Base-by-base conservation (phyloP, 2,797 vertebrate species). In the Melanotaenia parkinsoni region DNA sequence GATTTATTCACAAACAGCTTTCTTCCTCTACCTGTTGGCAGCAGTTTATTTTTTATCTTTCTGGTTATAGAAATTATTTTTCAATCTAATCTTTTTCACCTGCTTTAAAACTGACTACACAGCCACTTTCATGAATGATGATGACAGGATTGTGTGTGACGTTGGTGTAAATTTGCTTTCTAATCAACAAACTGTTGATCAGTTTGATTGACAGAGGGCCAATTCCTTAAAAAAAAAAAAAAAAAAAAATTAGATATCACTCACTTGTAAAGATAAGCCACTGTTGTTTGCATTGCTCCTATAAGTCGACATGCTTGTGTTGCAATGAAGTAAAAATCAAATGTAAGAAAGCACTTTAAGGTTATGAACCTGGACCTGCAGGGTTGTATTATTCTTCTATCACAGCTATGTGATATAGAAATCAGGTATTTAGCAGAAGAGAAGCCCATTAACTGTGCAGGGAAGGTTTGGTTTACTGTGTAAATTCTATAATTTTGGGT, bases 381-480 rank as follows among this genome's bases (percentile, higher is more conserved):
- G 63, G 57, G 45, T 30, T 67, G 60, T 69, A 82, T 86, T 85
- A 85, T 65, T 76, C 74, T 50, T 75, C 69, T 72, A 79, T 85
- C 79, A 78, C 38, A 79, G 65, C 77, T 70, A 10, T 53, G 22
- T 53, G n/a, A 40, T 53, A 47, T 20, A 35, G 63, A 71, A 67
- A 40, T 30, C 24, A 32, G 28, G 16, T 33, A 50, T 71, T 76
- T 65, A 71, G 35, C 53, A n/a, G 58, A 22, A 57, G 38, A 54
- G 53, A 50, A 18, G 12, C 72, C 12, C 63, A 24, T 75, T 77
- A 69, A 72, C 63, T 37, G 70, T 35, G 20, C 38, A 0, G 62
- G 67, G 28, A 66, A 76, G 24, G 18, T 28, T 77, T 62, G 67
- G 62, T 81, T 69, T 67, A 40, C 51, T 37, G 60, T 13, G 66